phyloP scores from a whole-genome alignment of 2,888 invertebrate genomes.

The Norana najaformis region DNA sequence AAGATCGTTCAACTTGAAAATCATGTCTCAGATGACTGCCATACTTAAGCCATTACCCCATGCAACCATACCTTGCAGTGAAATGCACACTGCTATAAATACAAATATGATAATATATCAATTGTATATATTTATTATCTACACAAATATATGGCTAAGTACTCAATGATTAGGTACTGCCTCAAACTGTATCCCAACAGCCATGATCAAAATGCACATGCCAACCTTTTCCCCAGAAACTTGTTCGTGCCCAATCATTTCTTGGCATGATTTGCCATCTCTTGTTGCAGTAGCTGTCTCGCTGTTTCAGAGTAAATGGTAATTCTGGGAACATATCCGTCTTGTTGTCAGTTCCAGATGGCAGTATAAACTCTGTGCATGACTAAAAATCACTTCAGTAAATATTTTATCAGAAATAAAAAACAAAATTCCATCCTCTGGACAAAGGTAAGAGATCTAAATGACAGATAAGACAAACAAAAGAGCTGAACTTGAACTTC shows the following conservation, averaged over 20 bases:
- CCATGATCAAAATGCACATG: too few species aligned
- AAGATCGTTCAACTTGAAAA: neutral
- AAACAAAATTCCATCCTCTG: neutral
- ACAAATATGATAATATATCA: neutral
- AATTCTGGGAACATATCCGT: conserved; percentile 60
- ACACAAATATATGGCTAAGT: neutral
- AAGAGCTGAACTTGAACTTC: too few species aligned
- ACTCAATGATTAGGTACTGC: neutral
- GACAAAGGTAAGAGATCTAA: too few species aligned
- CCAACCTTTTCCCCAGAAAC: conserved; percentile 55
- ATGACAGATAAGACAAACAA: too few species aligned
- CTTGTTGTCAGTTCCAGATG: conserved; percentile 53
- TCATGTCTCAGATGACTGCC: neutral
- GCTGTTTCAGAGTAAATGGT: conserved; percentile 53
- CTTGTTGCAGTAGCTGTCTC: conserved; percentile 53
- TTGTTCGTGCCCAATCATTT: conserved; percentile 49
- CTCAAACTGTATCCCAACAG: too few species aligned
- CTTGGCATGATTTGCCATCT: conserved; percentile 55
- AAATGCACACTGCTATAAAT: neutral
- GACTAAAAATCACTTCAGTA: conserved; percentile 48
- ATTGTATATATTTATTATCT: neutral
- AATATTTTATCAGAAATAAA: neutral
- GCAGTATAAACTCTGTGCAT: conserved; percentile 57
- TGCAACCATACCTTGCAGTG: neutral
- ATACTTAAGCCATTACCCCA: neutral